phyloP scores from a whole-genome alignment of 53 echinoderm and acorn worm genomes.

The Patiria pectinifera region DNA sequence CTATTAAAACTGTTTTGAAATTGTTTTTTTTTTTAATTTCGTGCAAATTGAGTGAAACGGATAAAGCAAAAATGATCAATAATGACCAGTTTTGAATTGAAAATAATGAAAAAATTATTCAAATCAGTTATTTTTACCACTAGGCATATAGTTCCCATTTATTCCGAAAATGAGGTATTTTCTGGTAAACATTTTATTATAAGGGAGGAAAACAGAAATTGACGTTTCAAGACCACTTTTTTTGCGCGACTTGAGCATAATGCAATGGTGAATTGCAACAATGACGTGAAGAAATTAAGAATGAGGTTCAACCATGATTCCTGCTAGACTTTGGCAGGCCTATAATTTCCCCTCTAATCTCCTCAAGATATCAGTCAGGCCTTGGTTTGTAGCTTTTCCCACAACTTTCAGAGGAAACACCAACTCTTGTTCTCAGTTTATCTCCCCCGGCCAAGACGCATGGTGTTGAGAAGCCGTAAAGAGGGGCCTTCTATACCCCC shows the following conservation, averaged over 20 bases:
- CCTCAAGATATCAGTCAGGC: neutral
- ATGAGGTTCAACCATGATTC: too few species aligned
- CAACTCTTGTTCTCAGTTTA: neutral
- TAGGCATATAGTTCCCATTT: too few species aligned
- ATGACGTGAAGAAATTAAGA: neutral
- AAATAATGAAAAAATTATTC: too few species aligned
- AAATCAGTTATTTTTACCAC: too few species aligned
- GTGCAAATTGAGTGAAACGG: too few species aligned
- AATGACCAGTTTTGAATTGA: too few species aligned
- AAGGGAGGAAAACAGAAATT: too few species aligned
- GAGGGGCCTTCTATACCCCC: neutral
- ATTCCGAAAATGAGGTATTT: too few species aligned
- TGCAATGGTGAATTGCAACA: neutral
- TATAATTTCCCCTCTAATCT: slow-evolving; percentile 1
- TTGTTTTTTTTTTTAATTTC: too few species aligned
- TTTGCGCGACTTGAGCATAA: neutral
- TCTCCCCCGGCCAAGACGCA: neutral
- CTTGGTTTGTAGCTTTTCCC: neutral
- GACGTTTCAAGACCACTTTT: neutral
- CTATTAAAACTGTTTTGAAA: too few species aligned
- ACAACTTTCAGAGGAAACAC: neutral
- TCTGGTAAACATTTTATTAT: too few species aligned
- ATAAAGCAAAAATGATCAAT: too few species aligned
- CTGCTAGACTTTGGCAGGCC: neutral
- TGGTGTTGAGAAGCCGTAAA: neutral